Evolutionary conservation across 2,888 invertebrate species (phyloP), one percentile per base, ranked within the genome.

Genomic region (Ophion obscuratus): DNA sequence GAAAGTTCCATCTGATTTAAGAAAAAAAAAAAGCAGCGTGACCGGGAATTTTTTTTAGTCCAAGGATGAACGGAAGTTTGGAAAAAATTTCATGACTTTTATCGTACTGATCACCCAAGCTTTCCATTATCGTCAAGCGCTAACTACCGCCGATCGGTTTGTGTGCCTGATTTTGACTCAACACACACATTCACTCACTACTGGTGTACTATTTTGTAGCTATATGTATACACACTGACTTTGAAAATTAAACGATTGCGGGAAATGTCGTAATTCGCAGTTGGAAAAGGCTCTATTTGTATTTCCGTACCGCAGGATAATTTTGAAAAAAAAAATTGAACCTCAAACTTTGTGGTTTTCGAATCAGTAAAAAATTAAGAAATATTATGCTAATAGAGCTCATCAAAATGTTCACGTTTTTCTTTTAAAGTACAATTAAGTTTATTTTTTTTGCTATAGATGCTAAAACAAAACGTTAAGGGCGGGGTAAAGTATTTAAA

Each of bases 101-200:
- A 59, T 68, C 78, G 61, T 74, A 83, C 74, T 75, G 74, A 86
- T 94, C 94, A 93, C 94, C 94, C 93, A 94, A 93, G 93, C 94
- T 88, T 89, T 90, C 89, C 89, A 90, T 91, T 77, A 88, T 90
- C 91, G 91, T 92, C 93, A 92, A 92, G 90, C 91, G 92, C 92
- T 92, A 89, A 92, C 92, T 90, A 89, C 89, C 90, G 90, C 89
- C 90, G 89, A 89, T 93, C 91, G 93, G 92, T 93, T 93, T 92
- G 91, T 92, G 90, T 91, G 91, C 91, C 92, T 92, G 90, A 91
- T 90, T 88, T 88, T 89, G 89, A 87, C 79, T 86, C 83, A 88
- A 92, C 89, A 93, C 93, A 93, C 92, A 93, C 92, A 93, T 93
- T 90, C 92, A 93, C 92, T 92, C 93, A 90, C 92, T 93, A 93